Evolutionary conservation across 2,113 vertebrate species (phyloP), one percentile per base, ranked within the genome.

Genomic region (Dipodomys ordii): DNA sequence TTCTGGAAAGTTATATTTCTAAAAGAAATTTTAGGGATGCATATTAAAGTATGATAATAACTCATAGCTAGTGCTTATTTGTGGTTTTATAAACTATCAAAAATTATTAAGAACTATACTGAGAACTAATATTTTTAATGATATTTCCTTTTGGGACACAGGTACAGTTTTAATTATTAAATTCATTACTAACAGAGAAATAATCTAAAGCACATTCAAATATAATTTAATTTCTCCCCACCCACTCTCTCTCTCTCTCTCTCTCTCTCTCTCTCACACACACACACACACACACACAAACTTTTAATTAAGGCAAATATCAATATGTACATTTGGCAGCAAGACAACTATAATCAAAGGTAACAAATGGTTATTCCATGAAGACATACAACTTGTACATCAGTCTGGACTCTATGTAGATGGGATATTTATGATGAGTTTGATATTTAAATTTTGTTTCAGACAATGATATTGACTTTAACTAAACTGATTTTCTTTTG

Each of bases 111-210:
- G 35, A 83, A 23, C 27, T 90, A 39, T 83, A 81, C 60, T 76
- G 46, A 86, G 10, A 86, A 87, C 68, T 65, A 86, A 46, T 22
- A 23, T 84, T 91, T 85, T 83, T 87, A 64, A 77, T 86, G 87
- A 72, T 7, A n/a, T 85, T 89, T n/a, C 2, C 62, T 88, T 80
- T 71, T 84, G 22, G 30, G 35, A 68, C 13, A 39, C 49, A 86
- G 2, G 39, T 85, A 73, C 7, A 71, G 62, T 57, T 60, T 67
- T 92, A 85, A 27, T 57, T 39, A n/a, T 53, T 64, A 86, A 89
- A 49, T 53, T 81, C 3, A 74, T 20, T n/a, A 13, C 60, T n/a
- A 7, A n/a, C 20, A 67, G 73, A 65, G 19, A 85, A 80, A 57
- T 18, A 65, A 84, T 49, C 65, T 78, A 65, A 83, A 90, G 6